phyloP scores from a whole-genome alignment of 2,888 invertebrate genomes.

The Lithophane socia region DNA sequence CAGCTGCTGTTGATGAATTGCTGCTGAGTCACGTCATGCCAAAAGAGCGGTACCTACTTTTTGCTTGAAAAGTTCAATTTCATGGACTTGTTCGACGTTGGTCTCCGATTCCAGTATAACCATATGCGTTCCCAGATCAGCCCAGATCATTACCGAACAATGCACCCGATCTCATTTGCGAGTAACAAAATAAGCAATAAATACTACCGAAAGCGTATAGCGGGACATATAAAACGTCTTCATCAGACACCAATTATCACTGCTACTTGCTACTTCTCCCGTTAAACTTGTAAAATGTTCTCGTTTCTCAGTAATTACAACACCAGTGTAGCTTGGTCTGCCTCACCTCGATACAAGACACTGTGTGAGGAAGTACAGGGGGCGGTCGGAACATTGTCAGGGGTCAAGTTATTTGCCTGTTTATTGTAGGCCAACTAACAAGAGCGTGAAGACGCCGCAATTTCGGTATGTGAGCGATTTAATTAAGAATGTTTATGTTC shows the following conservation, averaged over 20 bases:
- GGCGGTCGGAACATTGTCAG: slow-evolving; percentile 28
- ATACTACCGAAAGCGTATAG: slow-evolving; percentile 58
- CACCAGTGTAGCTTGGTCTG: slow-evolving; percentile 61
- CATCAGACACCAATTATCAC: slow-evolving; percentile 70
- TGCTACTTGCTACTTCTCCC: slow-evolving; percentile 66
- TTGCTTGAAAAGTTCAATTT: neutral
- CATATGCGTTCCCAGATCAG: neutral
- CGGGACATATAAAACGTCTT: slow-evolving; percentile 60
- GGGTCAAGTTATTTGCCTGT: slow-evolving; percentile 57
- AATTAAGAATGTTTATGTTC: slow-evolving; percentile 74
- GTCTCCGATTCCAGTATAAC: neutral
- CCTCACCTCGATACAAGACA: slow-evolving; percentile 21
- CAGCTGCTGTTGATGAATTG: neutral
- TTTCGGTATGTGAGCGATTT: slow-evolving; percentile 75
- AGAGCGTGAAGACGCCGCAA: slow-evolving; percentile 79
- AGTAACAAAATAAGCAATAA: slow-evolving; percentile 52
- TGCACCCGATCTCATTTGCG: slow-evolving; percentile 48
- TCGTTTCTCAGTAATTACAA: slow-evolving; percentile 67
- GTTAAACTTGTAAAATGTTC: slow-evolving; percentile 70
- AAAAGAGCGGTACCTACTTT: neutral
- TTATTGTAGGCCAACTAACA: slow-evolving; percentile 72
- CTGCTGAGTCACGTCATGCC: neutral
- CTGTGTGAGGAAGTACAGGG: slow-evolving; percentile 1
- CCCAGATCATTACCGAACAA: slow-evolving; percentile 35
- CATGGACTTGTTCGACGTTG: neutral